Conservation (phyloP, 2,113 vertebrate species). For the Caloenas nicobarica region DNA sequence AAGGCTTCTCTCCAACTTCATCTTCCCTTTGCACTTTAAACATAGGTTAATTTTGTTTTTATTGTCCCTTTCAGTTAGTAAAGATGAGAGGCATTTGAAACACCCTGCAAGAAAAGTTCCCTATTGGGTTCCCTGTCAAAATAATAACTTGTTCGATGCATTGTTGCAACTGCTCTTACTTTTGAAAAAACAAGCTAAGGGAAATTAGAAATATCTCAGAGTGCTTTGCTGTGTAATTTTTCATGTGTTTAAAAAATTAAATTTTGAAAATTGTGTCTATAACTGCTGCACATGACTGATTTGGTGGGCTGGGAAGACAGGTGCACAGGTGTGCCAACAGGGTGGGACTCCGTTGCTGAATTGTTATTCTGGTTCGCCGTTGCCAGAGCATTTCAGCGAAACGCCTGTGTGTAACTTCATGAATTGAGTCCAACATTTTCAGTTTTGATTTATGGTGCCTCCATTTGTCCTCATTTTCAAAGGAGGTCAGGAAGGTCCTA, state of each 20-base stretch:
- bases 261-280: neutral
- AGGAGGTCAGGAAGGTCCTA: conserved; percentile 36
- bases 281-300: neutral
- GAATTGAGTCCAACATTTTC: neutral
- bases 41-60: neutral
- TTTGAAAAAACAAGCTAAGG: conserved; percentile 5
- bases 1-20: neutral
- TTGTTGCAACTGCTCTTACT: neutral
- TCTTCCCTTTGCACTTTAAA: neutral
- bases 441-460: neutral
- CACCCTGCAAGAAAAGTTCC: neutral
- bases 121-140: neutral
- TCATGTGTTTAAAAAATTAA: neutral
- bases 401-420: neutral
- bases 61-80: neutral
- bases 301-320: neutral
- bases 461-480: conserved; percentile 37
- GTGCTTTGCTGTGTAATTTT: neutral
- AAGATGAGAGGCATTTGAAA: neutral
- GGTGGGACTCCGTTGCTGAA: neutral
- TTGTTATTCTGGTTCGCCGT: neutral
- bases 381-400: neutral
- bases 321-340: neutral
- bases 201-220: neutral
- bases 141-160: neutral